Percentiles rank a stretch among this genome's conserved stretches.
Conservation (phyloP, 2,888 invertebrate species). For the Phania funesta region DNA sequence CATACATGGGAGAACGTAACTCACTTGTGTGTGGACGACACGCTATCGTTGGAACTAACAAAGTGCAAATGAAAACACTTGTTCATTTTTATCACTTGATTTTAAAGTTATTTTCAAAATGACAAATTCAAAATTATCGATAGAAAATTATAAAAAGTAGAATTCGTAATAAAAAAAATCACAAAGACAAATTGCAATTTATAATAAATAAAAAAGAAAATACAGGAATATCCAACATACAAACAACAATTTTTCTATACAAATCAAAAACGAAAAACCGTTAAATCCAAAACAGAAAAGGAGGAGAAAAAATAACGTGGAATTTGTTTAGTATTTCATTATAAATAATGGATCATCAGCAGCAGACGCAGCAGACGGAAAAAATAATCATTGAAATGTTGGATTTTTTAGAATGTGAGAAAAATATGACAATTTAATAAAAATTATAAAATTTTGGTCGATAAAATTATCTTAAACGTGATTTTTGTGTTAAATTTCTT, state of each 20-base stretch:
- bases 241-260: background rate
- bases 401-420: constrained; percentile 71
- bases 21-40: background rate
- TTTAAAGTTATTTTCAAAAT: constrained; percentile 14
- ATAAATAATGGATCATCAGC: constrained; percentile 45
- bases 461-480: background rate
- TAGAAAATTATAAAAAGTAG: background rate
- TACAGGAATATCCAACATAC: background rate
- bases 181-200: background rate
- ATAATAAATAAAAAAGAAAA: background rate
- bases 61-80: constrained; percentile 1
- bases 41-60: background rate
- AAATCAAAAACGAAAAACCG: constrained; percentile 24
- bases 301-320: constrained; percentile 1
- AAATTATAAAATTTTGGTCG: background rate
- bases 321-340: background rate
- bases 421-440: background rate
- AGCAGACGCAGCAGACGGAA: constrained; percentile 68
- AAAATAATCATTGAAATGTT: constrained; percentile 70
- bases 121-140: constrained; percentile 4
- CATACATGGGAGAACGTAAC: no score
- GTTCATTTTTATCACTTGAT: constrained; percentile 3
- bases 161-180: constrained; percentile 1
- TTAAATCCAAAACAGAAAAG: constrained; percentile 24
- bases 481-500: background rate